A percentile compares a stretch with the other conserved stretches of the same genome.
Conservation (phyloP, 1,140 invertebrate species). For the Drosophila aff. region DNA sequence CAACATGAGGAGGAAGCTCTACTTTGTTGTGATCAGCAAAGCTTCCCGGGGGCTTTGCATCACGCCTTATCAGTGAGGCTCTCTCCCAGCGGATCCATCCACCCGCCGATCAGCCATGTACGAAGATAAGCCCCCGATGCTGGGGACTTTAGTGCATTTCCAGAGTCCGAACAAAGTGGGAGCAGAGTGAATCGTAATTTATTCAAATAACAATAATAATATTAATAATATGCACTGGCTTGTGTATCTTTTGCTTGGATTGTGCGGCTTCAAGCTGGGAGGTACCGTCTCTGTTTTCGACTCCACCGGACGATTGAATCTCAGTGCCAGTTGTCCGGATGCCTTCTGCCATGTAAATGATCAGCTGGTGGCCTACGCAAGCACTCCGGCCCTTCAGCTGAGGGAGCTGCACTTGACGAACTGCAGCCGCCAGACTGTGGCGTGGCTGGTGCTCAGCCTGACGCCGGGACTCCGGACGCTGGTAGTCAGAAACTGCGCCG, state of each 20-base stretch:
- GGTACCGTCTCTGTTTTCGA: constrained; percentile 2
- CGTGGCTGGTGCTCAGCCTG: constrained; percentile 39
- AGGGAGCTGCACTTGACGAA: constrained; percentile 54
- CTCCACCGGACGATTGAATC: constrained; percentile 22
- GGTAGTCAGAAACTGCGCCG: constrained; percentile 55
- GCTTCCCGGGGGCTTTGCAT: constrained; percentile 35
- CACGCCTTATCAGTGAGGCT: constrained; percentile 9
- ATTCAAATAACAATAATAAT: background rate
- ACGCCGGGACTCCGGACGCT: constrained; percentile 55
- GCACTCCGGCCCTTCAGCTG: constrained; percentile 12
- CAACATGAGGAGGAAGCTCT: constrained; percentile 22
- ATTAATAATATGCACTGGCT: constrained; percentile 14
- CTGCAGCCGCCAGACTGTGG: constrained; percentile 32
- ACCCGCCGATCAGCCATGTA: background rate
- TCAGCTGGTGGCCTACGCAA: constrained; percentile 25
- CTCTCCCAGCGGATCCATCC: constrained; percentile 12
- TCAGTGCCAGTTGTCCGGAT: constrained; percentile 54
- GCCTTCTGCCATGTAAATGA: constrained; percentile 44
- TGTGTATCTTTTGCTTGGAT: constrained; percentile 21
- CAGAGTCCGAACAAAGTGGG: constrained; percentile 6
- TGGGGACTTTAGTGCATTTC: constrained; percentile 14
- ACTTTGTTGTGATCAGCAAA: constrained; percentile 32
- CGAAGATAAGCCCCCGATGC: constrained; percentile 21
- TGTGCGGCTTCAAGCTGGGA: background rate
- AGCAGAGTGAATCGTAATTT: background rate